A percentile compares a stretch with the other conserved stretches of the same genome.
Conservation (phyloP, 2,113 vertebrate species). For the Ivindomyrus marchei region DNA sequence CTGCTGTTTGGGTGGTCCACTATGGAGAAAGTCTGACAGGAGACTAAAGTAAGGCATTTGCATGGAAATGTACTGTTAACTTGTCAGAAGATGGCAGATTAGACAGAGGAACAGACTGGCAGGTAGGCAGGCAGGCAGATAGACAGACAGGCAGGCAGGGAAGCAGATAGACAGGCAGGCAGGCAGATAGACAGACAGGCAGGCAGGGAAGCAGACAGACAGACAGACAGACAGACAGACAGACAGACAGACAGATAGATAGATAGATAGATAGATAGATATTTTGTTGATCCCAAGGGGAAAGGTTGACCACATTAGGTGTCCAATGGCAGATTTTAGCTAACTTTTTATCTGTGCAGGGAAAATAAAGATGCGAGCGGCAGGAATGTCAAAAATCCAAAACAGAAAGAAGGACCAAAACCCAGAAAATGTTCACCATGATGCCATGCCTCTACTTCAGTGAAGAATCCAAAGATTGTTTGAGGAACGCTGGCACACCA, state of each 20-base stretch:
- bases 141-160: not conserved
- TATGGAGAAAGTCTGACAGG: not conserved
- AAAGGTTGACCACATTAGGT: not conserved
- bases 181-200: not conserved
- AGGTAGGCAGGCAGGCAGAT: not conserved
- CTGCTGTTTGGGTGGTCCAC: not conserved
- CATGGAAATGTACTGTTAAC: not conserved
- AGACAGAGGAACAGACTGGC: not conserved
- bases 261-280: not conserved
- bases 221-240: not conserved
- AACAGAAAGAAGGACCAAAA: not conserved
- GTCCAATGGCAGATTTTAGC: not conserved
- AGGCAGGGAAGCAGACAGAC: not conserved
- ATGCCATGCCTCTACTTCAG: not conserved
- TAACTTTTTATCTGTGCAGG: not conserved
- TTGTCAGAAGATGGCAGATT: not conserved
- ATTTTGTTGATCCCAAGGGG: not conserved
- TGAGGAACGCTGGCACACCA: not conserved
- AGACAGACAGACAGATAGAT: too few species aligned
- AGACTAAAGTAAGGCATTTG: not conserved
- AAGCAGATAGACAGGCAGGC: accelerated
- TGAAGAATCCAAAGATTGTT: not conserved
- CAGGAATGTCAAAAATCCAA: not conserved
- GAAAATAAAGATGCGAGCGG: not conserved
- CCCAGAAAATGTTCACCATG: not conserved